Conservation (phyloP, 2,113 vertebrate species). For the Thunnus thynnus region DNA sequence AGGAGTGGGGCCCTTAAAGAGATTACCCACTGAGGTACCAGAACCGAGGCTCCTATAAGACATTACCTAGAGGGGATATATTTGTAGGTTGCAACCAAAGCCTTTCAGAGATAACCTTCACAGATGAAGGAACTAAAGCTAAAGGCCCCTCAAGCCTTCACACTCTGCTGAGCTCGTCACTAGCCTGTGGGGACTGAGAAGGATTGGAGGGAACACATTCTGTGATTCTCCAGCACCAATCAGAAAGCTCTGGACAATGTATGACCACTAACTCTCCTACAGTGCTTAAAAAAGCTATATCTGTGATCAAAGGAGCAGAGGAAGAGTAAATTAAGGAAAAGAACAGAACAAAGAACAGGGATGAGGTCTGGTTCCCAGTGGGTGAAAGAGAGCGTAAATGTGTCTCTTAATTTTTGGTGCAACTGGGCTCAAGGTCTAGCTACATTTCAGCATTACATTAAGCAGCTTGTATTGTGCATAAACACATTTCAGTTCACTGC, state of each 20-base stretch:
- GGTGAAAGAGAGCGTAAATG: constrained; percentile 33
- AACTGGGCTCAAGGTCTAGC: constrained; percentile 17
- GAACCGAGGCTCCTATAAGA: constrained; percentile 69
- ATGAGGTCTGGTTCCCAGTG: constrained; percentile 41
- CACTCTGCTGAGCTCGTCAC: constrained; percentile 74
- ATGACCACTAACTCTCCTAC: constrained; percentile 61
- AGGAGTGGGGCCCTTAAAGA: constrained; percentile 65
- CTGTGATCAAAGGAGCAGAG: constrained; percentile 58
- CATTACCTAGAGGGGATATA: constrained; percentile 73
- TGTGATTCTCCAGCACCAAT: constrained; percentile 63
- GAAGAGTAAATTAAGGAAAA: constrained; percentile 44
- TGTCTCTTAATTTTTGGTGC: constrained; percentile 34
- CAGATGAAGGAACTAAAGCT: constrained; percentile 75
- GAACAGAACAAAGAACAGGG: constrained; percentile 31
- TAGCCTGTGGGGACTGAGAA: constrained; percentile 52
- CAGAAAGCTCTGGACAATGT: constrained; percentile 47
- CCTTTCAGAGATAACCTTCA: constrained; percentile 79
- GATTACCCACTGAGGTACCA: constrained; percentile 71
- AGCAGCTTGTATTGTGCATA: constrained; percentile 46
- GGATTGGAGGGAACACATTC: constrained; percentile 61
- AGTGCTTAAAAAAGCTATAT: constrained; percentile 53
- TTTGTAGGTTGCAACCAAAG: constrained; percentile 75
- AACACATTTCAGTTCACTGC: constrained; percentile 45
- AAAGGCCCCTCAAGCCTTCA: constrained; percentile 70
- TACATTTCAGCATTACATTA: constrained; percentile 57